phyloP scores from a whole-genome alignment of 2,888 invertebrate species.

The Epirrita christyi region DNA sequence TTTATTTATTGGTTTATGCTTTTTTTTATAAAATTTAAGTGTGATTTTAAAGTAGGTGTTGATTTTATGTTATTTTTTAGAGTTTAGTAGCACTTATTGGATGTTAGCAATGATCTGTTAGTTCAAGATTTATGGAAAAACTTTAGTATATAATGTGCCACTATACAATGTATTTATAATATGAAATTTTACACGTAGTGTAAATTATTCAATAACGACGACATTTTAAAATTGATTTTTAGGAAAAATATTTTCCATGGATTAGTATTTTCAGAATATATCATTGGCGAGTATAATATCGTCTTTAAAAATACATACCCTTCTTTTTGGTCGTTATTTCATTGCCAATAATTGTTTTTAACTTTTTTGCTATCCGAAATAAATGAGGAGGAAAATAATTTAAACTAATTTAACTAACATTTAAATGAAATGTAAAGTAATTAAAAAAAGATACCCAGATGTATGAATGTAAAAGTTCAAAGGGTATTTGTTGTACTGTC shows the following conservation, averaged over 20 bases:
- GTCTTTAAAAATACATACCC: too few species aligned
- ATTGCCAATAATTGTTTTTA: neutral
- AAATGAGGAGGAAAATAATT: neutral
- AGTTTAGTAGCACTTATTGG: slow-evolving; percentile 56
- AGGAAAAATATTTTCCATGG: too few species aligned
- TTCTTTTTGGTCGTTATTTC: neutral
- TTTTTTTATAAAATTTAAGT: neutral
- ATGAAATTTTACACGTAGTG: slow-evolving; percentile 20
- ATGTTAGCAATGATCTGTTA: slow-evolving; percentile 64
- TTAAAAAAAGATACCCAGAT: slow-evolving; percentile 13
- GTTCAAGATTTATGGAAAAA: slow-evolving; percentile 36
- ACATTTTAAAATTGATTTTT: neutral
- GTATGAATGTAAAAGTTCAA: slow-evolving; percentile 2
- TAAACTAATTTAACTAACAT: neutral
- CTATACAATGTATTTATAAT: slow-evolving; percentile 3
- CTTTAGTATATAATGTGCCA: slow-evolving; percentile 46
- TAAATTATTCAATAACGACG: neutral
- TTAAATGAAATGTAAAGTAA: neutral
- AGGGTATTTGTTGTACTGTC: slow-evolving; percentile 1
- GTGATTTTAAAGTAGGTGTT: slow-evolving; percentile 31
- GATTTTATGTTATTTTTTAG: slow-evolving; percentile 43
- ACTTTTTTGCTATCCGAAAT: neutral
- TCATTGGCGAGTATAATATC: too few species aligned
- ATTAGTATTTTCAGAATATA: too few species aligned
- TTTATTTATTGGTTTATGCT: too few species aligned